phyloP scores from a whole-genome alignment of 2,888 invertebrate genomes.

The Incurvaria masculella region DNA sequence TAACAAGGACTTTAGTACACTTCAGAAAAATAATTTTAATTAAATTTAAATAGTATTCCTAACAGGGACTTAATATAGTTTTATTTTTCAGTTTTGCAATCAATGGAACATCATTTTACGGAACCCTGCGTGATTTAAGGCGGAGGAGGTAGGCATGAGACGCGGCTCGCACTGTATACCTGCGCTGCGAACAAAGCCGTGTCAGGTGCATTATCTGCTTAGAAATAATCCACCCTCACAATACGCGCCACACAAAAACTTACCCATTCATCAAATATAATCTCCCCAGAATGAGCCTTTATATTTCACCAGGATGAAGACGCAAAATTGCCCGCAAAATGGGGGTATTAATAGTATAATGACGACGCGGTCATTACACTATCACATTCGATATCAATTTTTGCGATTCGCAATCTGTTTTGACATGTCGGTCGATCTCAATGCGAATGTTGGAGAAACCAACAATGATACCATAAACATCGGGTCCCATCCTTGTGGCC shows the following conservation, averaged over 20 bases:
- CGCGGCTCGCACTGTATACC: conserved; percentile 26
- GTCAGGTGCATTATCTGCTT: conserved; percentile 50
- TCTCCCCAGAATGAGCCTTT: conserved; percentile 34
- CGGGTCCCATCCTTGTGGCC: conserved; percentile 25
- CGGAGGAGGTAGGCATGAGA: too few species aligned
- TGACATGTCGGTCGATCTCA: conserved; percentile 38
- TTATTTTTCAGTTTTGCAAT: too few species aligned
- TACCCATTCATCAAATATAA: conserved; percentile 41
- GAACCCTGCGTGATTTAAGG: too few species aligned
- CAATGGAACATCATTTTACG: too few species aligned
- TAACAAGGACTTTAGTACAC: too few species aligned
- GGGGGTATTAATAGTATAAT: conserved; percentile 17
- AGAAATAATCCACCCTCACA: conserved; percentile 37
- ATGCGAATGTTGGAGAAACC: conserved; percentile 25
- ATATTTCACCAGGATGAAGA: conserved; percentile 23
- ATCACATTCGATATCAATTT: conserved; percentile 24
- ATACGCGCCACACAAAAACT: conserved; percentile 30
- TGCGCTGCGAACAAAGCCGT: conserved; percentile 31
- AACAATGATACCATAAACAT: conserved; percentile 45
- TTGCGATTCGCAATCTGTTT: conserved; percentile 33
- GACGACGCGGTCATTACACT: conserved; percentile 36
- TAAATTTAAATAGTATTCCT: too few species aligned
- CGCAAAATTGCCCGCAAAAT: conserved; percentile 28
- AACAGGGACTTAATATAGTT: too few species aligned
- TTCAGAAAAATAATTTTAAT: too few species aligned